phyloP scores from a whole-genome alignment of 2,113 vertebrate genomes.

The Scomber scombrus region DNA sequence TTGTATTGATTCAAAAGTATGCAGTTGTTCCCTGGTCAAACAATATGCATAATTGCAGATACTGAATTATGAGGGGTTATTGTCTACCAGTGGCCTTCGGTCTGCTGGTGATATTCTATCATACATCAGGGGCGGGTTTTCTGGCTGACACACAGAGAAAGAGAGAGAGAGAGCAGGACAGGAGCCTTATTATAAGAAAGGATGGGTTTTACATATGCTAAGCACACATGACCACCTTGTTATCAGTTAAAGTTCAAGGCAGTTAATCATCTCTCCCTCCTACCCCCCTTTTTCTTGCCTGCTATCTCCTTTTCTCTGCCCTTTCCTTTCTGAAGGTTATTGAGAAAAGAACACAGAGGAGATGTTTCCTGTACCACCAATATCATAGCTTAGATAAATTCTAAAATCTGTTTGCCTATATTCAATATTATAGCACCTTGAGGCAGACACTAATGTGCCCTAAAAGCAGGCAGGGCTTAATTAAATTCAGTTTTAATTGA shows the following conservation, averaged over 20 bases:
- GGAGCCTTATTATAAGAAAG: constrained; percentile 30
- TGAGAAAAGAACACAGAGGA: constrained; percentile 8
- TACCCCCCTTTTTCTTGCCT: not conserved
- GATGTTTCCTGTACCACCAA: not conserved
- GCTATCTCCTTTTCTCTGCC: not conserved
- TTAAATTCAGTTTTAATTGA: not conserved
- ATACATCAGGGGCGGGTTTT: not conserved
- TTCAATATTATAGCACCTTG: constrained; percentile 8
- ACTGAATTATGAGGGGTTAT: not conserved
- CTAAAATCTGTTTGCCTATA: not conserved
- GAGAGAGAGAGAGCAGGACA: not conserved
- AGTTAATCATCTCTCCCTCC: constrained; percentile 45
- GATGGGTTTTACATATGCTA: constrained; percentile 44
- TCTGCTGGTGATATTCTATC: constrained; percentile 15
- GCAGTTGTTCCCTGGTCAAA: constrained; percentile 6
- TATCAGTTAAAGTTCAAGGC: constrained; percentile 58
- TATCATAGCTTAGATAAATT: constrained; percentile 13
- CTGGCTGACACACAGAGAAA: not conserved
- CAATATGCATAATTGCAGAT: not conserved
- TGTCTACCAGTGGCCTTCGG: constrained; percentile 5
- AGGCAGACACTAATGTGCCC: constrained; percentile 1
- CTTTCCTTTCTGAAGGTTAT: constrained; percentile 22
- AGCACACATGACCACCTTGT: constrained; percentile 53
- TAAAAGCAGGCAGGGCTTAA: not conserved
- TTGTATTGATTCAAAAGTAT: constrained; percentile 13